These are phyloP conservation scores for Tenualosa thibaudeaui DNA, from an alignment of 2,797 vertebrate genomes.

Conservation along the genomic window DNA sequence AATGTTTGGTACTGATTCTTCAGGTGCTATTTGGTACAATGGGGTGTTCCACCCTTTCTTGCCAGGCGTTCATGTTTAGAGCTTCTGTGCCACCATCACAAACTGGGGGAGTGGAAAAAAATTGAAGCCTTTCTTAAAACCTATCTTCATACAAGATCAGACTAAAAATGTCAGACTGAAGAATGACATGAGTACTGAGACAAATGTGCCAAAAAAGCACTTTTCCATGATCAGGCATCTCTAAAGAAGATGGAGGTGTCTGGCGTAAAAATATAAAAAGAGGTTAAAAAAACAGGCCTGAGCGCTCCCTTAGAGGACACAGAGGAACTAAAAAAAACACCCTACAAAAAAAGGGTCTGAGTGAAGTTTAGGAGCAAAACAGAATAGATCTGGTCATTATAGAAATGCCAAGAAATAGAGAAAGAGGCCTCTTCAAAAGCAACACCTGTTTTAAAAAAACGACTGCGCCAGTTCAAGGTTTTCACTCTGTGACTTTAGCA, in stretches of 20 bases:
- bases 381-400: slow-evolving; percentile 12
- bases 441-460: slow-evolving; percentile 13
- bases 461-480: slow-evolving; percentile 33
- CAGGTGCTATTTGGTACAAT: not conserved
- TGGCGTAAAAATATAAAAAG: slow-evolving; percentile 23
- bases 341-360: slow-evolving; percentile 17
- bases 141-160: slow-evolving; percentile 31
- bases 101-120: too few relatives aligned
- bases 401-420: slow-evolving; percentile 6
- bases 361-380: not conserved
- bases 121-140: not conserved
- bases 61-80: not conserved
- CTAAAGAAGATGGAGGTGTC: not conserved
- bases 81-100: not conserved
- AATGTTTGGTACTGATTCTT: not conserved
- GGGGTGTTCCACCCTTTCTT: not conserved
- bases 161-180: slow-evolving; percentile 39
- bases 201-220: slow-evolving; percentile 24
- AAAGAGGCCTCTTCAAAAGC: not conserved
- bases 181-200: not conserved
- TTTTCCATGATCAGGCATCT: slow-evolving; percentile 14
- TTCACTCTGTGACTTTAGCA: slow-evolving; percentile 80
- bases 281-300: slow-evolving; percentile 27
- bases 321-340: slow-evolving; percentile 30
- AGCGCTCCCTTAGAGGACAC: slow-evolving; percentile 1